These are phyloP conservation scores for Celastrina argiolus DNA, from an alignment of 2,888 invertebrate genomes.

Conservation along the genomic window DNA sequence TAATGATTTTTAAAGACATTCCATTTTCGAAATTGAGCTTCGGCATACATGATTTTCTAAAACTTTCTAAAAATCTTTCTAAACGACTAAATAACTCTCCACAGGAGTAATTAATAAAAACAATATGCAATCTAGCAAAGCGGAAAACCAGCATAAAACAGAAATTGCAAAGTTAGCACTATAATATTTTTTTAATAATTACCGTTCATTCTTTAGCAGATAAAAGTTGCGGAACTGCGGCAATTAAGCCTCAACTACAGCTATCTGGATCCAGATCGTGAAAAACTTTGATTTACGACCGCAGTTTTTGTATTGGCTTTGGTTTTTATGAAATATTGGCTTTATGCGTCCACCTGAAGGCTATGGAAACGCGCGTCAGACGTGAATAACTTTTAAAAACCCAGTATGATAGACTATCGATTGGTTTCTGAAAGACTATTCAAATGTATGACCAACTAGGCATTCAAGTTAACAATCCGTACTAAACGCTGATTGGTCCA, in stretches of 20 bases:
- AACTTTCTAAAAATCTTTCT: too few relatives aligned
- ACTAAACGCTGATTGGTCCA: too few relatives aligned
- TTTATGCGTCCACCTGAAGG: neutral
- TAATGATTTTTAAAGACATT: too few relatives aligned
- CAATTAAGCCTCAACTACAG: constrained; percentile 25
- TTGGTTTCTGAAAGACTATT: too few relatives aligned
- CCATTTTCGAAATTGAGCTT: too few relatives aligned
- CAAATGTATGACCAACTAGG: too few relatives aligned
- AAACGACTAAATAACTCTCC: too few relatives aligned
- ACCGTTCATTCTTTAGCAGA: constrained; percentile 14
- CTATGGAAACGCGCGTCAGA: too few relatives aligned
- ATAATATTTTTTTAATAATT: constrained; percentile 15
- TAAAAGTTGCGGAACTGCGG: constrained; percentile 24
- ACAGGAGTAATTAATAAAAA: too few relatives aligned
- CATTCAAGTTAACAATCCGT: too few relatives aligned
- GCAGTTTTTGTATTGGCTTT: constrained; percentile 14
- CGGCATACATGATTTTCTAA: too few relatives aligned
- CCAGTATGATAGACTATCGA: too few relatives aligned
- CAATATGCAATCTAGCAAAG: neutral
- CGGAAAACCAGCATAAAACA: neutral
- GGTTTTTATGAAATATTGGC: constrained; percentile 13
- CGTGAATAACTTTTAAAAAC: neutral
- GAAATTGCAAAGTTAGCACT: neutral
- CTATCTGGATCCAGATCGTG: constrained; percentile 22
- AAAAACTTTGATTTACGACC: constrained; percentile 23